Conservation (phyloP, 2,888 invertebrate genomes). For the Diabrotica balteata region DNA sequence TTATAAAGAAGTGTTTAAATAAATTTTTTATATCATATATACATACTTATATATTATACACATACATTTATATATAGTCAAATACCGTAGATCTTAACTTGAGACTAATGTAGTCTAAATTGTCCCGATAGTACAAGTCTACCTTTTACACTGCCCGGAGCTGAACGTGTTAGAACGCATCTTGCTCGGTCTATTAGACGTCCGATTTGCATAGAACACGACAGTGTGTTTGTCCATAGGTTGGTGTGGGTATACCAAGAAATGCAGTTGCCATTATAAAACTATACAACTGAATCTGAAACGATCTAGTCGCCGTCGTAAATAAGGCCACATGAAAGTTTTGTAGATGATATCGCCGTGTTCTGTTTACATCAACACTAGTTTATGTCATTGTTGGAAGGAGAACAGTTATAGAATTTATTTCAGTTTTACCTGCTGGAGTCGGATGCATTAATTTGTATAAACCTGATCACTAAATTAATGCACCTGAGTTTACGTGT, state of each 20-base stretch:
- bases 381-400: conserved; percentile 28
- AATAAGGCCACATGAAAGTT: conserved; percentile 31
- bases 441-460: conserved; percentile 3
- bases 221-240: conserved; percentile 16
- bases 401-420: conserved; percentile 25
- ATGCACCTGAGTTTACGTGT: too few species aligned
- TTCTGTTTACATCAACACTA: conserved; percentile 33
- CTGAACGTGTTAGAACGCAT: not conserved
- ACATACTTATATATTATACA: too few species aligned
- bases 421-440: conserved; percentile 6
- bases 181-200: conserved; percentile 1
- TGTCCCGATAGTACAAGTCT: too few species aligned
- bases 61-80: too few species aligned
- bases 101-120: too few species aligned
- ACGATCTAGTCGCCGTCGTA: conserved; percentile 28
- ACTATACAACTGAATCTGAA: conserved; percentile 27
- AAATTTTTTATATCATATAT: too few species aligned
- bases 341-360: conserved; percentile 26
- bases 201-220: conserved; percentile 24
- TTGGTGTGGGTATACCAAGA: conserved; percentile 26
- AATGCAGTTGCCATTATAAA: conserved; percentile 27
- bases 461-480: too few species aligned
- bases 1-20: too few species aligned
- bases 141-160: too few species aligned
- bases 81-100: too few species aligned